Evolutionary conservation across 2,888 invertebrate genomes (phyloP).

Genomic region (Tenthredo livida): DNA sequence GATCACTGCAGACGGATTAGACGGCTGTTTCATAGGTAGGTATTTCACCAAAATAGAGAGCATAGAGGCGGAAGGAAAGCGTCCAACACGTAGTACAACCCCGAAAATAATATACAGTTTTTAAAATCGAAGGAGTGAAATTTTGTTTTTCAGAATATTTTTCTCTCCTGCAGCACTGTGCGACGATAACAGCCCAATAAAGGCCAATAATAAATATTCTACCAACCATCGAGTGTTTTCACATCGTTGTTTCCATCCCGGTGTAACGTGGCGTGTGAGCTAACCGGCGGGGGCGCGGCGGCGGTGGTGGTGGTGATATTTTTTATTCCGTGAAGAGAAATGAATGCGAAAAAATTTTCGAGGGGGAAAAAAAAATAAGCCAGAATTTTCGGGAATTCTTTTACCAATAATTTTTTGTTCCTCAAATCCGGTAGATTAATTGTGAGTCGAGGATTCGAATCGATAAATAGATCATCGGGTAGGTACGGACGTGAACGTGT

Average conservation of each 20-base stretch:
- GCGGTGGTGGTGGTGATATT: background rate
- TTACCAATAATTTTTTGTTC: background rate
- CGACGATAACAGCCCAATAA: conserved; percentile 26
- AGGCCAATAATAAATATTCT: conserved; percentile 25
- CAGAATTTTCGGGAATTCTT: background rate
- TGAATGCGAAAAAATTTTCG: background rate
- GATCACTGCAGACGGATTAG: conserved; percentile 7
- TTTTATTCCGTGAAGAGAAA: background rate
- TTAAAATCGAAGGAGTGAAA: conserved; percentile 11
- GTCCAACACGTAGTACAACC: background rate
- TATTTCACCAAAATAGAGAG: background rate
- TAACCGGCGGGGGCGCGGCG: background rate
- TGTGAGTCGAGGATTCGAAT: background rate
- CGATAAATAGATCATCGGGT: background rate
- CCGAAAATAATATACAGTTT: background rate
- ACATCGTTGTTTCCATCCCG: conserved; percentile 6
- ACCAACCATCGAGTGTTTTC: conserved; percentile 8
- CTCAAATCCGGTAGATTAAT: background rate
- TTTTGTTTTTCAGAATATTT: background rate
- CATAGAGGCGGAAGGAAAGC: background rate
- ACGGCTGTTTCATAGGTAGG: background rate
- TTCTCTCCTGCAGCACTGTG: background rate
- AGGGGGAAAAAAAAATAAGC: background rate
- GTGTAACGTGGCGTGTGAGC: conserved; percentile 14
- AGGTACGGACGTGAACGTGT: background rate